Conservation (phyloP, 2,888 invertebrate species). For the Strigamia maritima region DNA sequence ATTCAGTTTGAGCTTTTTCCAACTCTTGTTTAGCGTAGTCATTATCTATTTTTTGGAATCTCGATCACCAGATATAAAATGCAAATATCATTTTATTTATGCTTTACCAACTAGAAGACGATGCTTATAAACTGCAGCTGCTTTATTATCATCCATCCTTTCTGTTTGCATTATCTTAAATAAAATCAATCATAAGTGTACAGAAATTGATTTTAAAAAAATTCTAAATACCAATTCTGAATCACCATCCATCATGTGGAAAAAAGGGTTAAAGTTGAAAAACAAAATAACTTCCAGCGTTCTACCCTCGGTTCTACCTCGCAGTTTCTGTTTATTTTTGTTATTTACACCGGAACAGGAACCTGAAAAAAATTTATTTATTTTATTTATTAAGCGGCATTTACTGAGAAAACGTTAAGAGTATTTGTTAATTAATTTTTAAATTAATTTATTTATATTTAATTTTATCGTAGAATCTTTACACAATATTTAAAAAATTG, state of each 20-base stretch:
- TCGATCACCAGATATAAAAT: not conserved
- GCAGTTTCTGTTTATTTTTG: not conserved
- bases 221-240: not conserved
- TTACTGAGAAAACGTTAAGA: no score
- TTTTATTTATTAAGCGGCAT: no score
- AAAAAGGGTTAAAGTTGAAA: not conserved
- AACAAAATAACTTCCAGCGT: no score
- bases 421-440: no score
- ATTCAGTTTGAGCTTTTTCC: constrained; percentile 41
- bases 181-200: not conserved
- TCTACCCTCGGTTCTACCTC: no score
- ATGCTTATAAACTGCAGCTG: not conserved
- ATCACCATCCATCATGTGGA: not conserved
- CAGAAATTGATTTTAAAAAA: not conserved
- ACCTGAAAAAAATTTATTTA: no score
- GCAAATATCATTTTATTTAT: not conserved
- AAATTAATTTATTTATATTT: no score
- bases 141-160: not conserved
- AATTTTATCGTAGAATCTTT: no score
- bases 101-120: not conserved
- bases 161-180: not conserved
- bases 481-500: no score
- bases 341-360: not conserved
- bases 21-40: constrained; percentile 41
- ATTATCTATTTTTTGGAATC: not conserved